Evolutionary conservation across 2,797 vertebrate genomes (phyloP).

Genomic region (Ibycter americanus): DNA sequence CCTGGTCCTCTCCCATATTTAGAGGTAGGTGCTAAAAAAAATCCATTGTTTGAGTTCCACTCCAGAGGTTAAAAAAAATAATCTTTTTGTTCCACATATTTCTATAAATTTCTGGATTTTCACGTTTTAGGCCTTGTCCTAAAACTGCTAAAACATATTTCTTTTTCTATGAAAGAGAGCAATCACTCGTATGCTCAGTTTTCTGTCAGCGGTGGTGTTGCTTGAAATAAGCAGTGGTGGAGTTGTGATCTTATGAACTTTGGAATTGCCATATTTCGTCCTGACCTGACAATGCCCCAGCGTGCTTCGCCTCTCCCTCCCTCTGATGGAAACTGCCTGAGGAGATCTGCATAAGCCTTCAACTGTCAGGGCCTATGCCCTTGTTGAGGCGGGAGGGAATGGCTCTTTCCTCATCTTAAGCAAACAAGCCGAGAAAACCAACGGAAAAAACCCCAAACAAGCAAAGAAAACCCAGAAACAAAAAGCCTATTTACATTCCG

Average conservation of each 20-base stretch:
- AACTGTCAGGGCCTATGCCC: not conserved
- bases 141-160: not conserved
- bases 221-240: not conserved
- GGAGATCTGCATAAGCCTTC: not conserved
- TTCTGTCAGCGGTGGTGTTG: not conserved
- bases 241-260: not conserved
- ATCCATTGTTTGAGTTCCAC: not conserved
- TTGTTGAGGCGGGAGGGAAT: not conserved
- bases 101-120: not conserved
- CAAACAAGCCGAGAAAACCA: not conserved
- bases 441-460: not conserved
- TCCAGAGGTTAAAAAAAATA: not conserved
- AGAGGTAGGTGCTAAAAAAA: not conserved
- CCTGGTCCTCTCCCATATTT: not conserved
- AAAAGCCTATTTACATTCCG: not conserved
- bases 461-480: not conserved
- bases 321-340: not conserved
- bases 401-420: not conserved
- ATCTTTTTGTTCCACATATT: not conserved
- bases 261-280: not conserved
- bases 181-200: rapidly evolving
- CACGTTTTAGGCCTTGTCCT: not conserved
- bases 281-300: rapidly evolving
- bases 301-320: not conserved
- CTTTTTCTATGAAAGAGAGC: not conserved